Base-by-base conservation (phyloP, 2,888 invertebrate genomes). In the Margaritifera margaritifera region DNA sequence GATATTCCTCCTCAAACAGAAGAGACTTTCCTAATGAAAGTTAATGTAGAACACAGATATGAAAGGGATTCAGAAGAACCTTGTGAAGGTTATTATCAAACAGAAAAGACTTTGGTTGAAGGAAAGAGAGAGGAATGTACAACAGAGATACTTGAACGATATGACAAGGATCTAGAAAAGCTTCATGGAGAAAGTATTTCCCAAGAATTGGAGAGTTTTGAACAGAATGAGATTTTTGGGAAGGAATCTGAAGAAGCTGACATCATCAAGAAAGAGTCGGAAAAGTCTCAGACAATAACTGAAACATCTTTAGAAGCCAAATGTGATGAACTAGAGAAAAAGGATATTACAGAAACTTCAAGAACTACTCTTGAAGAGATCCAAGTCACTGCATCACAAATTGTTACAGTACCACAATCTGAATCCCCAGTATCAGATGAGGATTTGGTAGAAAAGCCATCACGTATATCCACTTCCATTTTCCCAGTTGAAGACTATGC, bases 401-500 rank as follows among this genome's bases (percentile, higher is more conserved):
- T 18, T 50, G 42, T n/a, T 24, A n/a, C 11, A 24, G n/a, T 55
- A 67, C 51, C n/a, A 57, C n/a, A 53, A 25, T 27, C 54, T 18
- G 60, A 57, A 4, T 73, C 77, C 19, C 73, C 76, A 27, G 68
- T 81, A 55, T 79, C 78, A 42, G 79, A 79, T 67, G 79, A 79
- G 71, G 80, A 80, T 62, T 69, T 80, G 24, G 80, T 80, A 27
- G 80, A 80, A 69, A 75, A 75, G 71, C 80, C 79, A 42, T 69
- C 74, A 42, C 70, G 68, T 65, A 70, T 77, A 0, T 42, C 42
- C 42, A 42, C 31, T 54, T n/a, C 59, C 5, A 66, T 60, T 19
- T 60, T 42, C 5, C 58, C 56, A 18, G 63, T 53, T n/a, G 68
- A 54, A 25, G 67, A 65, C 20, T 53, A 63, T 2, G 56, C 64